phyloP scores from a whole-genome alignment of 2,113 vertebrate genomes.

The Phasianus colchicus region DNA sequence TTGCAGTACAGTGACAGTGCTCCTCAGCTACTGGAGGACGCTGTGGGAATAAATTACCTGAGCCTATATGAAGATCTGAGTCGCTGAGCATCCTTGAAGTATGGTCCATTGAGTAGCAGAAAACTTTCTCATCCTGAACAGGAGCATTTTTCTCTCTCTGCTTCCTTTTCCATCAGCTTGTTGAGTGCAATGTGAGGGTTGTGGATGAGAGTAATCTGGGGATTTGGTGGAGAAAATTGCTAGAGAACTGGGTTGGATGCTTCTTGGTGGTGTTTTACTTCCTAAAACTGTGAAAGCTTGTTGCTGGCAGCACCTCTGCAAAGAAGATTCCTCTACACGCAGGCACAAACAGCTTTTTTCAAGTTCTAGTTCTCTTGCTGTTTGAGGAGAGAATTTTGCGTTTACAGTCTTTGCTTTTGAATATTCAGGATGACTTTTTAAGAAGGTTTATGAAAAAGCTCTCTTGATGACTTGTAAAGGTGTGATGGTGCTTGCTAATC shows the following conservation, averaged over 20 bases:
- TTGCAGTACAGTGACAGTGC: neutral
- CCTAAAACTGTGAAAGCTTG: neutral
- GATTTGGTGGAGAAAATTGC: neutral
- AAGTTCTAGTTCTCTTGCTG: neutral
- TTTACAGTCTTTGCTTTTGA: neutral
- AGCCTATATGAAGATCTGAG: neutral
- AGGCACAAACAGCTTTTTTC: neutral
- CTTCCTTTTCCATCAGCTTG: neutral
- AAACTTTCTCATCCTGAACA: neutral
- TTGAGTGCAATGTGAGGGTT: accelerated
- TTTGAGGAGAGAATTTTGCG: neutral
- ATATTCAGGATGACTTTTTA: neutral
- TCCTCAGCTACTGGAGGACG: neutral
- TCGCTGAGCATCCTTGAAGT: neutral
- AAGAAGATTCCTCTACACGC: neutral
- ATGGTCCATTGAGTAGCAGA: neutral
- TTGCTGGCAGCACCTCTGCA: neutral
- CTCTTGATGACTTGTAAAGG: neutral
- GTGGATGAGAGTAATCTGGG: neutral
- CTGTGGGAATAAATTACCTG: neutral
- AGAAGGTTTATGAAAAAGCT: neutral
- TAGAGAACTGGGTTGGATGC: neutral
- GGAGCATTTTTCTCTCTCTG: neutral
- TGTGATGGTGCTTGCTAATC: neutral
- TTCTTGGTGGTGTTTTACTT: neutral